Conservation (phyloP, 2,888 invertebrate species). For the Beris chalybata region DNA sequence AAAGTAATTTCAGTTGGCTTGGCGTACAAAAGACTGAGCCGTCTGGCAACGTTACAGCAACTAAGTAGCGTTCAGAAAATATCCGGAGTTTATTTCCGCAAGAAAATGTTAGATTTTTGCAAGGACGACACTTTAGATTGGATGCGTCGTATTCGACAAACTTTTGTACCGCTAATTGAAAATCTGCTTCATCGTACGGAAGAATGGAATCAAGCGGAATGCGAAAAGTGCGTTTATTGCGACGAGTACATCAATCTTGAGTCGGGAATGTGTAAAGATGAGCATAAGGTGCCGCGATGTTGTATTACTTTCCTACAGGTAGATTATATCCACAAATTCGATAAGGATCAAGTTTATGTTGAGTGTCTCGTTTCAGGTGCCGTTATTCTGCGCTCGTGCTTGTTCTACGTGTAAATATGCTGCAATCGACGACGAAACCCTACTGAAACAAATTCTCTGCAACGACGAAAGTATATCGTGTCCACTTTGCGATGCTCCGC, state of each 20-base stretch:
- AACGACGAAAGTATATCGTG: slow-evolving; percentile 43
- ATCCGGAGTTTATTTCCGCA: neutral
- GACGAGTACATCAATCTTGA: slow-evolving; percentile 34
- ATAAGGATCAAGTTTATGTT: too few species aligned
- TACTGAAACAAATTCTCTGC: slow-evolving; percentile 45
- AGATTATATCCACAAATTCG: slow-evolving; percentile 4
- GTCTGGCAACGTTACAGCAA: neutral
- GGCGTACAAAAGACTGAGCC: slow-evolving; percentile 17
- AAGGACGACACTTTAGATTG: neutral
- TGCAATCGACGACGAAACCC: slow-evolving; percentile 42
- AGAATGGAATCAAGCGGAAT: slow-evolving; percentile 17
- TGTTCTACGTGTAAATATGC: slow-evolving; percentile 47
- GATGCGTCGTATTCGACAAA: slow-evolving; percentile 10
- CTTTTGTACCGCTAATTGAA: slow-evolving; percentile 29
- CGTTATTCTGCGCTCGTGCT: slow-evolving; percentile 43
- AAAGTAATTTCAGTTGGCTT: slow-evolving; percentile 4
- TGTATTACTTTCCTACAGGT: slow-evolving; percentile 49
- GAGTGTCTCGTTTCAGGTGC: slow-evolving; percentile 39
- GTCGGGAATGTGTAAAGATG: slow-evolving; percentile 41
- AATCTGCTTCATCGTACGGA: slow-evolving; percentile 20
- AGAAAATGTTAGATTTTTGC: slow-evolving; percentile 8
- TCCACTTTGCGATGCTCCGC: slow-evolving; percentile 41
- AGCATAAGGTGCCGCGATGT: slow-evolving; percentile 45
- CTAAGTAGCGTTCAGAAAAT: slow-evolving; percentile 7
- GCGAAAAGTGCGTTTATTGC: slow-evolving; percentile 44